A percentile compares a stretch with the other conserved stretches of the same genome.
Evolutionary conservation across 2,888 invertebrate genomes (phyloP).

Genomic region (Idaea straminata): DNA sequence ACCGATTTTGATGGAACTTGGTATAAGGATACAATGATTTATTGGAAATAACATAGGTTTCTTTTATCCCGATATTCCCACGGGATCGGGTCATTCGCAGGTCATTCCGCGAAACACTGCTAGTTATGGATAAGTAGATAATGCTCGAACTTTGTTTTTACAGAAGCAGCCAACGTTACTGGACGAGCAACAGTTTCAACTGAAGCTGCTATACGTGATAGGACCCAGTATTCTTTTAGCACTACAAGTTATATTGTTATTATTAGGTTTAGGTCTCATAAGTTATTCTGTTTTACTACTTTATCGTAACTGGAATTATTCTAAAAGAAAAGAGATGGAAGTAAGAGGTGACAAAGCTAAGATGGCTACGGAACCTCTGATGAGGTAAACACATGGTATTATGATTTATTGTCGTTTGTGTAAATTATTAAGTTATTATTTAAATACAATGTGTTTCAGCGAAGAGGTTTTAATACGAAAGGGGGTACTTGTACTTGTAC

Average conservation of each 20-base stretch:
- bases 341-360: constrained; percentile 1
- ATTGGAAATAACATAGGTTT: too few relatives aligned
- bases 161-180: neutral
- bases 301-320: neutral
- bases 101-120: too few relatives aligned
- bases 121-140: too few relatives aligned
- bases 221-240: neutral
- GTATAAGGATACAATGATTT: too few relatives aligned
- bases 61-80: too few relatives aligned
- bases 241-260: neutral
- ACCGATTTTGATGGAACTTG: too few relatives aligned
- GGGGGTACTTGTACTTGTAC: too few relatives aligned
- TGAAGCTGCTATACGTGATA: neutral
- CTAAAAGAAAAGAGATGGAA: neutral
- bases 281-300: neutral
- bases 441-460: too few relatives aligned
- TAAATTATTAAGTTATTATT: too few relatives aligned
- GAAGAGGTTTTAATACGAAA: too few relatives aligned
- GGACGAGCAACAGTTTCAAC: neutral
- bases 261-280: neutral
- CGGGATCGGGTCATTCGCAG: too few relatives aligned
- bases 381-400: neutral
- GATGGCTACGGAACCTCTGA: neutral
- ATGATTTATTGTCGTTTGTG: too few relatives aligned
- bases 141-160: neutral